Evolutionary conservation across 64 coral and sea anemone species (phyloP), one percentile per base, ranked within the genome.

Genomic region (Astreopora myriophthalma): DNA sequence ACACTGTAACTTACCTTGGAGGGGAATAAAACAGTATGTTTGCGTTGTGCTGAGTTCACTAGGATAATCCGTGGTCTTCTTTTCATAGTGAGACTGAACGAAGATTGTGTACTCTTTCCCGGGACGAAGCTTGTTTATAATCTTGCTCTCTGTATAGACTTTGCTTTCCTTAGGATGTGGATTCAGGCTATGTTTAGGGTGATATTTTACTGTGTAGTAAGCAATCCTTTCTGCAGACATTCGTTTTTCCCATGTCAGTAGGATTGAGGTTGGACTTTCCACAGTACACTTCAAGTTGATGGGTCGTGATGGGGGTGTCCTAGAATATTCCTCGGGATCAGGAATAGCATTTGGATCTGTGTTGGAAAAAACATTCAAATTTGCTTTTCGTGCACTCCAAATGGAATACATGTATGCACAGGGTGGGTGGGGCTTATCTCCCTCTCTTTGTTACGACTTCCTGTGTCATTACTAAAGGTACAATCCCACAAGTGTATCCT

Each of bases 131-230:
- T 58, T 35, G 14, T 22, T 1, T 2, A 90, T 20, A n/a, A 34
- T 20, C 8, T 28, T 80, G 62, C 42, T 61, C 69, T 92, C 44
- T 24, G 69, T 13, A 4, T 20, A 74, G 30, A 55, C 52, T 66
- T 3, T 55, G 29, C 17, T 42, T 20, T 32, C 26, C 5, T 58
- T 11, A 73, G 46, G 80, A 25, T 24, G 29, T 37, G 49, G 48
- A 36, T 74, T 92, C 8, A 63, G 23, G 23, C 57, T 73, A 24
- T 66, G 46, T 39, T 46, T 63, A 17, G 72, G 57, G 16, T 65
- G 30, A 62, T 92, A 92, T 22, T 49, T 73, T 9, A 92, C 34
- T 39, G 60, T 57, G 33, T 92, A 92, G 31, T 73, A 85, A 40
- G 89, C 48, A n/a, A 66, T 51, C 48, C 72, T 38, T 38, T 74